A percentile compares a stretch with the other conserved stretches of the same genome.
Conservation (phyloP, 2,113 vertebrate species). For the Athene noctua region DNA sequence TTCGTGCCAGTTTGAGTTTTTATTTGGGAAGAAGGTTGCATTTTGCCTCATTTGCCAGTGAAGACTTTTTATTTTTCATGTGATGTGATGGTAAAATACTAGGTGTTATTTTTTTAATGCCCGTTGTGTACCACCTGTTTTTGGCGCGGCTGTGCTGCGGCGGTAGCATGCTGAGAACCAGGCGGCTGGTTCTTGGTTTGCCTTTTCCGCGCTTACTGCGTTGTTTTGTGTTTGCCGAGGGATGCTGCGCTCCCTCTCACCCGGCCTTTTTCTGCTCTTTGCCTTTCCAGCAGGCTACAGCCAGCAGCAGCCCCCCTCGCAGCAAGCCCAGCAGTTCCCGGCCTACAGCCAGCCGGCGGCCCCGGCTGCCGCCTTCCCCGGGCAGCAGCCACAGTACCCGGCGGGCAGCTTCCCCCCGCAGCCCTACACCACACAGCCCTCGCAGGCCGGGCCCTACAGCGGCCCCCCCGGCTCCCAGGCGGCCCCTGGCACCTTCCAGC, state of each 20-base stretch:
- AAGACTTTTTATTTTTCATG: not conserved
- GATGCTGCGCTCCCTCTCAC: not conserved
- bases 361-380: conserved; percentile 73
- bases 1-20: not conserved
- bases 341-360: conserved; percentile 86
- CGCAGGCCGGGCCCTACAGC: conserved; percentile 81
- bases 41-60: not conserved
- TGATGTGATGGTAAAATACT: not conserved
- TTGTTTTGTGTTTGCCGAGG: not conserved
- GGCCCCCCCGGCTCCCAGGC: conserved; percentile 83
- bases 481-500: conserved; percentile 81
- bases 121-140: not conserved
- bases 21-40: not conserved
- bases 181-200: not conserved
- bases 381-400: conserved; percentile 85
- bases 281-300: conserved; percentile 83
- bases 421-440: conserved; percentile 89
- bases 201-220: not conserved
- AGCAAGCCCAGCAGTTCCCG: conserved; percentile 90
- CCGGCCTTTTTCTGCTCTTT: not conserved
- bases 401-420: conserved; percentile 86
- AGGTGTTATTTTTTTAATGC: not conserved
- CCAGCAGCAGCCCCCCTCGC: conserved; percentile 83
- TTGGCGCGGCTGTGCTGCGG: not conserved
- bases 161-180: too few species aligned